These are phyloP conservation scores for Zophobas atratus DNA, from an alignment of 1,140 invertebrate genomes.

Conservation along the genomic window DNA sequence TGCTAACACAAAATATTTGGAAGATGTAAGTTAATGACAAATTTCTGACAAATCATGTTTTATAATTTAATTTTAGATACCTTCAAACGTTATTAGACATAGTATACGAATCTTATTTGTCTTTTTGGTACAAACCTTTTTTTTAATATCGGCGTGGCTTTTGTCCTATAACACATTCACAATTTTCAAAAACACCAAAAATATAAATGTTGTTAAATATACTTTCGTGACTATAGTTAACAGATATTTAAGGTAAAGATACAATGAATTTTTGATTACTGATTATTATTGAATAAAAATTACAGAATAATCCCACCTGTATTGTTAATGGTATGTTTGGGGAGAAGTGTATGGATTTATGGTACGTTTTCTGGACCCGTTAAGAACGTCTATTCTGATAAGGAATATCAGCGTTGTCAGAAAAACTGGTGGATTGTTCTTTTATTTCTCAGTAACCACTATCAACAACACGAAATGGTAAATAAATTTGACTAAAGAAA, in stretches of 20 bases:
- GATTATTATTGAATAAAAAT: conserved; percentile 5
- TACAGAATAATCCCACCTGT: conserved; percentile 54
- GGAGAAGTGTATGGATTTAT: conserved; percentile 49
- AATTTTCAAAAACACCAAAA: conserved; percentile 49
- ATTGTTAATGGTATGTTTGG: conserved; percentile 42
- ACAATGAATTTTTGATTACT: no score
- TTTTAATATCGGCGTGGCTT: conserved; percentile 54
- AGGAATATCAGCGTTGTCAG: conserved; percentile 51
- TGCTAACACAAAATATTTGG: conserved; percentile 41
- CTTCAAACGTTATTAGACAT: conserved; percentile 1
- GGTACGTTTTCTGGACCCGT: conserved; percentile 49
- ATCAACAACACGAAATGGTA: conserved; percentile 54
- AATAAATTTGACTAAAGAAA: conserved; percentile 23
- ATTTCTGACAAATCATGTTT: background rate
- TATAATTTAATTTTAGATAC: conserved; percentile 15
- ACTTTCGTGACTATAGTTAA: conserved; percentile 52
- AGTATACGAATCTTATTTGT: conserved; percentile 30
- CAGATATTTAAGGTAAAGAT: conserved; percentile 56
- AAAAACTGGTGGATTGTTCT: conserved; percentile 58
- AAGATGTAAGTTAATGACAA: conserved; percentile 43
- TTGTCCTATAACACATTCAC: conserved; percentile 55
- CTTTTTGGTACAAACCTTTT: conserved; percentile 55
- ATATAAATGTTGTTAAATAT: conserved; percentile 46
- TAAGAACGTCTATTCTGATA: conserved; percentile 42
- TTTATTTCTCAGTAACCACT: conserved; percentile 56